Percentiles rank a stretch among this genome's conserved stretches.
Conservation (phyloP, 2,797 vertebrate genomes). For the Tamandua tetradactyla region DNA sequence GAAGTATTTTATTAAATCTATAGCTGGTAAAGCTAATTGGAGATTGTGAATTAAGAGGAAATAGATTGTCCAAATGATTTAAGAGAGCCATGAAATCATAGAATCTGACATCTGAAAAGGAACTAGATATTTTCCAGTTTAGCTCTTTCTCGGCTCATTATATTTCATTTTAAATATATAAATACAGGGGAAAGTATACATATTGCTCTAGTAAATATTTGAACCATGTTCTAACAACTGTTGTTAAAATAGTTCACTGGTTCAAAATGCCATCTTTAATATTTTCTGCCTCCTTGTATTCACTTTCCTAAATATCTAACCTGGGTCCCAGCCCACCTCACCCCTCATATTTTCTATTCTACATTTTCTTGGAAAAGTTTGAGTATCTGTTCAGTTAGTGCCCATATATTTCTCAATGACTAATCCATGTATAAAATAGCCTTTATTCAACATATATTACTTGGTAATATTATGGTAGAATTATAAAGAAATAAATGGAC, state of each 20-base stretch:
- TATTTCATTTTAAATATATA: background rate
- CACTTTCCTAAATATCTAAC: conserved; percentile 28
- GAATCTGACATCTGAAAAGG: conserved; percentile 13
- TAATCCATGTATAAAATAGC: conserved; percentile 23
- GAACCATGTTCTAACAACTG: background rate
- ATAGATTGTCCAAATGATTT: background rate
- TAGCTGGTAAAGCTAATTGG: conserved; percentile 24
- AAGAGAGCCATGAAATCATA: background rate
- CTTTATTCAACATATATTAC: background rate
- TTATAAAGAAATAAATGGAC: background rate
- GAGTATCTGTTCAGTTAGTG: background rate
- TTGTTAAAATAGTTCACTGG: background rate
- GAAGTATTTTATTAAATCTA: conserved; percentile 45
- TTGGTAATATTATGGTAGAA: too few species aligned
- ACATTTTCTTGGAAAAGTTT: conserved; percentile 21
- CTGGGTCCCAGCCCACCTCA: background rate
- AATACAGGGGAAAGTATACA: background rate
- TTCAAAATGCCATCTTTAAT: conserved; percentile 9
- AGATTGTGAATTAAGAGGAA: conserved; percentile 6
- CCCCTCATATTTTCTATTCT: background rate
- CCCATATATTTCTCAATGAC: background rate
- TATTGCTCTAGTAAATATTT: conserved; percentile 28
- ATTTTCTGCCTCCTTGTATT: conserved; percentile 6
- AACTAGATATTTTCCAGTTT: conserved; percentile 32
- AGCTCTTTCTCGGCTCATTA: background rate